Evolutionary conservation across 1,140 invertebrate species (phyloP).

Genomic region (Branchinecta lindahli): DNA sequence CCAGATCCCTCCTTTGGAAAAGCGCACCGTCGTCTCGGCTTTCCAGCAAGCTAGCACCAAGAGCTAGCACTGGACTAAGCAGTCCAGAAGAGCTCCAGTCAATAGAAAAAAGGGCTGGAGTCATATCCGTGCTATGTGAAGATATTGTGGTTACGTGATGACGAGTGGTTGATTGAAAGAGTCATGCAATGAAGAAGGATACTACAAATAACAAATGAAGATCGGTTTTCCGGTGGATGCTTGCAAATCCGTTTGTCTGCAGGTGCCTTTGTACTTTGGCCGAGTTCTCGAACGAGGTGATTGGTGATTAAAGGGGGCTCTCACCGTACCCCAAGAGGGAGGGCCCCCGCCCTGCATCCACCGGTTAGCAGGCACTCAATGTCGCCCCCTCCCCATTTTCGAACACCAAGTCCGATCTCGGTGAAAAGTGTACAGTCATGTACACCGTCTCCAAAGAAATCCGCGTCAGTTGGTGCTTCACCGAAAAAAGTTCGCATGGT

Average conservation of each 20-base stretch:
- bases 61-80: background rate
- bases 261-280: too few species aligned
- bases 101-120: too few species aligned
- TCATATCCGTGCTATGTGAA: too few species aligned
- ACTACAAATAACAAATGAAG: too few species aligned
- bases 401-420: background rate
- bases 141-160: too few species aligned
- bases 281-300: background rate
- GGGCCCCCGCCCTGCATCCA: background rate
- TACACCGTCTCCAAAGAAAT: background rate
- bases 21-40: background rate
- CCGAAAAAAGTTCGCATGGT: background rate
- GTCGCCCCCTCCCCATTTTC: constrained; percentile 1
- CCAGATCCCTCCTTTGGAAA: background rate
- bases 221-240: too few species aligned
- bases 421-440: background rate
- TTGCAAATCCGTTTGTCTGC: too few species aligned
- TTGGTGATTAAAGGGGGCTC: background rate
- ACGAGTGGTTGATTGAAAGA: too few species aligned
- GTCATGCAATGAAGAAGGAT: too few species aligned
- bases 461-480: background rate
- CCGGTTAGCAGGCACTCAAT: background rate
- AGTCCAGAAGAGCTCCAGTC: too few species aligned
- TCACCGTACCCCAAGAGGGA: background rate
- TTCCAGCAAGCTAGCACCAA: background rate